A percentile compares a stretch with the other conserved stretches of the same genome.
Evolutionary conservation across 2,113 vertebrate genomes (phyloP).

Genomic region (Chloroceryle aenea): DNA sequence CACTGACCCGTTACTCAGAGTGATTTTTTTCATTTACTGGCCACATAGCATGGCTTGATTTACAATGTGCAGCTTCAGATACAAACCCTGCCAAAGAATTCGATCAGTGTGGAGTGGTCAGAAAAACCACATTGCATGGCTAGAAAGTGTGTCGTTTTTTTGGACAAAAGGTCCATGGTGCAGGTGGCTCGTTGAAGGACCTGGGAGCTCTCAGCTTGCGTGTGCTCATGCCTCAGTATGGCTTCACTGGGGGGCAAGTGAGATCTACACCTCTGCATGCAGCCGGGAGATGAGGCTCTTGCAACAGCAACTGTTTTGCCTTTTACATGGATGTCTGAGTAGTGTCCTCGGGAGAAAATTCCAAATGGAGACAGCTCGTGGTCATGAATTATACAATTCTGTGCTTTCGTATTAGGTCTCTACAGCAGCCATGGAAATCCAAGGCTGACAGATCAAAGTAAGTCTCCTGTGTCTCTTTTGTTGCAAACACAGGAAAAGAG

Average conservation of each 20-base stretch:
- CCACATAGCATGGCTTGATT: neutral
- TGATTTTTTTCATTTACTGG: neutral
- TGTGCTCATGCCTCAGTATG: neutral
- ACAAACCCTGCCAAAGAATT: neutral
- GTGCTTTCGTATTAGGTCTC: neutral
- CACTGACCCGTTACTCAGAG: neutral
- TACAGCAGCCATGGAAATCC: neutral
- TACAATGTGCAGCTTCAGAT: neutral
- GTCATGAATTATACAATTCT: conserved; percentile 2
- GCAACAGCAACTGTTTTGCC: neutral
- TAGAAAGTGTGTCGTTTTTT: neutral
- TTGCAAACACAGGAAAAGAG: neutral
- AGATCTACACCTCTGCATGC: neutral
- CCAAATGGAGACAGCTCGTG: neutral
- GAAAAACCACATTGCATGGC: neutral
- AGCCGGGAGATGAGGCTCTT: neutral
- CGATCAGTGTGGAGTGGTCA: neutral
- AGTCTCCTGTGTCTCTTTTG: neutral
- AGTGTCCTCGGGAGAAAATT: neutral
- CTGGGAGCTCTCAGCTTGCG: neutral
- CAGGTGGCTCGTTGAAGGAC: neutral
- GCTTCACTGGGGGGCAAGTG: rapidly evolving
- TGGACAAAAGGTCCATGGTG: rapidly evolving
- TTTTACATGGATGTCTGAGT: neutral
- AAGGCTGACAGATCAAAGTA: neutral